Evolutionary conservation across 2,888 invertebrate species (phyloP).

Genomic region (Listrodromus nycthemerus): DNA sequence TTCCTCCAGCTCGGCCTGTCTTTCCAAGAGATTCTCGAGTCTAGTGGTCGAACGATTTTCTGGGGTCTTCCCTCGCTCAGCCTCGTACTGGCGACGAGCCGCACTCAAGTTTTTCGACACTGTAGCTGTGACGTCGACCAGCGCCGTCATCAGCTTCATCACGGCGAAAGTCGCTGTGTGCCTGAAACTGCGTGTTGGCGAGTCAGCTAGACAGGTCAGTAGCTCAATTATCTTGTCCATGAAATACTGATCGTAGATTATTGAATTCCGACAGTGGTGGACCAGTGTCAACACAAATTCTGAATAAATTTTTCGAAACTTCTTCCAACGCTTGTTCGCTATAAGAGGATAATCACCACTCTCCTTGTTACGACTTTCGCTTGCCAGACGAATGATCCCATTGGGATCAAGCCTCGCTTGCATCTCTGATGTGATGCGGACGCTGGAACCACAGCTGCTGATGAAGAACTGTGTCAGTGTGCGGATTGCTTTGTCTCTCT

Average conservation of each 20-base stretch:
- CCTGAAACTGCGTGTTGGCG: constrained; percentile 96
- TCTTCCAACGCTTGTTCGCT: constrained; percentile 99
- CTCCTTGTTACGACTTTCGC: constrained; percentile 99
- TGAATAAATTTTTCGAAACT: constrained; percentile 97
- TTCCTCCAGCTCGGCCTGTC: constrained; percentile 98
- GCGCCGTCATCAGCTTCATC: constrained; percentile 99
- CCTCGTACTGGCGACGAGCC: constrained; percentile 98
- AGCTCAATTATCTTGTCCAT: constrained; percentile 99
- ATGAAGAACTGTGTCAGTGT: constrained; percentile 99
- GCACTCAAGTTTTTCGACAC: constrained; percentile 98
- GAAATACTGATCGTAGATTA: constrained; percentile 99
- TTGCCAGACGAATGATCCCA: constrained; percentile 98
- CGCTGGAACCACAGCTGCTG: constrained; percentile 98
- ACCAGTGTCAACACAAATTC: constrained; percentile 98
- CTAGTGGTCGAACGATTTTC: constrained; percentile 97
- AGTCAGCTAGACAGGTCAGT: constrained; percentile 98
- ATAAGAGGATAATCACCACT: constrained; percentile 99
- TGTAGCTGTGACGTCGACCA: constrained; percentile 98
- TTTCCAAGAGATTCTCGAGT: constrained; percentile 95
- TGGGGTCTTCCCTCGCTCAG: constrained; percentile 95
- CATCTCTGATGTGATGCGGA: constrained; percentile 96
- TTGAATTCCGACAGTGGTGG: constrained; percentile 98
- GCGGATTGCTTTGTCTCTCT: constrained; percentile 95
- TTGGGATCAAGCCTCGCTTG: constrained; percentile 97
- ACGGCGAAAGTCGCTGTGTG: constrained; percentile 98